Percentiles rank a stretch among this genome's conserved stretches.
Evolutionary conservation across 2,797 vertebrate species (phyloP).

Genomic region (Pristis pectinata): DNA sequence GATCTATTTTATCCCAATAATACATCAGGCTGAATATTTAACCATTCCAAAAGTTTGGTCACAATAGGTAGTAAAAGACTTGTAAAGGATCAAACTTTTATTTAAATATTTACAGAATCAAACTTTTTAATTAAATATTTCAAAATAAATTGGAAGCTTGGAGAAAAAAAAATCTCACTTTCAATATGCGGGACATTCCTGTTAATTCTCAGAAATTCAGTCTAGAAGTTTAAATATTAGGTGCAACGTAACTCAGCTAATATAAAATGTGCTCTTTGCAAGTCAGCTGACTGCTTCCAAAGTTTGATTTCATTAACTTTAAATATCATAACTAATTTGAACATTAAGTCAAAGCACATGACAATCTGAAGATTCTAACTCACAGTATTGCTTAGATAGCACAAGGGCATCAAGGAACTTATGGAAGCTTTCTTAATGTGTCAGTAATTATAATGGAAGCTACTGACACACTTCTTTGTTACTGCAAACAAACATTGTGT

Average conservation of each 20-base stretch:
- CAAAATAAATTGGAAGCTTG: background rate
- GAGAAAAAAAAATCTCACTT: background rate
- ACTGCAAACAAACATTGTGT: no score
- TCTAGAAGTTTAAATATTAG: background rate
- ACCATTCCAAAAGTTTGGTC: background rate
- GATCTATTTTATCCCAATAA: background rate
- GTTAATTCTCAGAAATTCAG: background rate
- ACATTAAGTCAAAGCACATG: constrained; percentile 4
- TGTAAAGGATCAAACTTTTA: no score
- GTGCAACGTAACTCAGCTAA: background rate
- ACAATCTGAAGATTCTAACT: background rate
- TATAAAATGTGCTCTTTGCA: background rate
- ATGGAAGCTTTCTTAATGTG: background rate
- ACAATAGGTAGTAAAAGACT: no score
- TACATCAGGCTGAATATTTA: background rate
- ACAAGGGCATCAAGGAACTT: background rate
- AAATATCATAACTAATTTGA: constrained; percentile 9
- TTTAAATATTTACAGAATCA: background rate
- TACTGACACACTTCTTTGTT: background rate
- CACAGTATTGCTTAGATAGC: background rate
- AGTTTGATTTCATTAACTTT: background rate
- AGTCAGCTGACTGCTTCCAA: background rate
- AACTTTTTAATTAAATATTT: background rate
- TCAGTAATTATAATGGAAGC: background rate
- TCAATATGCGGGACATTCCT: background rate